Evolutionary conservation across 2,113 vertebrate genomes (phyloP), one percentile per base, ranked within the genome.

Genomic region (Oplegnathus fasciatus): DNA sequence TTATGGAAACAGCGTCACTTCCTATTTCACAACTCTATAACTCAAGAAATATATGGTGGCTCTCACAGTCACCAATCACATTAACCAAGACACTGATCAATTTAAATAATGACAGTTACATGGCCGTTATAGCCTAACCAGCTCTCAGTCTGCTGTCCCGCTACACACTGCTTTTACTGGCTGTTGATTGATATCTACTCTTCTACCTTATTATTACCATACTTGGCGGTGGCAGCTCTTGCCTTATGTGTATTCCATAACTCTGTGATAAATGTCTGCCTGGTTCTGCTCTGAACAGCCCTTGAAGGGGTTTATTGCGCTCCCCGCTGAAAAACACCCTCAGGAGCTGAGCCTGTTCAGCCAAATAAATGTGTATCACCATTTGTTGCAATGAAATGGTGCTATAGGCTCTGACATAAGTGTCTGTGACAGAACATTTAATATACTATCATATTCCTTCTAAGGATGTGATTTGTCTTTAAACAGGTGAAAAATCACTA

Each of bases 341-440:
- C 10, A 73, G 82, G 76, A 65, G 42, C 54, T 3, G 17, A 67
- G 65, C 57, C 73, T 9, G 58, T 62, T 84, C n/a, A 52, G 48
- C 57, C 68, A 68, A 72, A 78, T 83, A 76, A 81, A 85, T 85
- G 79, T 70, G 54, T 66, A 58, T 84, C 34, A 22, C 60, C 69
- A 64, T 84, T 86, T 73, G 83, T 55, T 52, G 50, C 78, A 42
- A 48, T 88, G 74, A 88, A 86, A 79, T 32, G 13, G 14, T 30
- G 57, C 74, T 70, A n/a, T 62, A 60, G 76, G 40, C 82, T 54
- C 44, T 81, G 70, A 88, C 75, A 62, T 82, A 76, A 86, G 37
- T 75, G 69, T 81, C 69, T 61, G 42, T 74, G 87, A 88, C 89
- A 87, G 61, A 34, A 32, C 84, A 71, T 83, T 85, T 85, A 76